Conservation (phyloP, 53 echinoderm and acorn worm genomes). For the Temnopleurus reevesii region DNA sequence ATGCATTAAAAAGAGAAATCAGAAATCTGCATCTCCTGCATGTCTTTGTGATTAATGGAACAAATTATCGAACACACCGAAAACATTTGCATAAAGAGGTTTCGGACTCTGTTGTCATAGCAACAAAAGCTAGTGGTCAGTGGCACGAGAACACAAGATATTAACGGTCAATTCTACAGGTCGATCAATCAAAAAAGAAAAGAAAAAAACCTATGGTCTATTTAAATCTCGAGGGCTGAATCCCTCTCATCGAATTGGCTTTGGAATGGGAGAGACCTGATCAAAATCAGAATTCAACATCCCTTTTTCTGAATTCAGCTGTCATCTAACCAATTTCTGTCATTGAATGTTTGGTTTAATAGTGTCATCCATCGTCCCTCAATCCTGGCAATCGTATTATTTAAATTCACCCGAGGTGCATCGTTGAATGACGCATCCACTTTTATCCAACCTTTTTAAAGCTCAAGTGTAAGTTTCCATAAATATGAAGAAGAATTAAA, state of each 20-base stretch:
- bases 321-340: neutral
- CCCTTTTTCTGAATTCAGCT: neutral
- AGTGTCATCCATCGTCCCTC: neutral
- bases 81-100: conserved; percentile 16
- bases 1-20: neutral
- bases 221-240: neutral
- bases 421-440: too few species aligned
- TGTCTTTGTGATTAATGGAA: neutral
- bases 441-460: too few species aligned
- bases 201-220: neutral
- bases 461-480: too few species aligned
- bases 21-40: neutral
- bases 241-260: neutral
- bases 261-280: neutral
- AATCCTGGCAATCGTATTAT: neutral
- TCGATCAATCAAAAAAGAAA: neutral
- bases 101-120: neutral
- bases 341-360: neutral
- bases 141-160: neutral
- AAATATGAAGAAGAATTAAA: too few species aligned
- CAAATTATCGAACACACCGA: neutral
- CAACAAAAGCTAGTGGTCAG: neutral
- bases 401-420: neutral
- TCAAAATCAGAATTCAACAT: neutral
- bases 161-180: neutral